A percentile compares a stretch with the other conserved stretches of the same genome.
Conservation (phyloP, 2,888 invertebrate genomes). For the Volucella zonaria region DNA sequence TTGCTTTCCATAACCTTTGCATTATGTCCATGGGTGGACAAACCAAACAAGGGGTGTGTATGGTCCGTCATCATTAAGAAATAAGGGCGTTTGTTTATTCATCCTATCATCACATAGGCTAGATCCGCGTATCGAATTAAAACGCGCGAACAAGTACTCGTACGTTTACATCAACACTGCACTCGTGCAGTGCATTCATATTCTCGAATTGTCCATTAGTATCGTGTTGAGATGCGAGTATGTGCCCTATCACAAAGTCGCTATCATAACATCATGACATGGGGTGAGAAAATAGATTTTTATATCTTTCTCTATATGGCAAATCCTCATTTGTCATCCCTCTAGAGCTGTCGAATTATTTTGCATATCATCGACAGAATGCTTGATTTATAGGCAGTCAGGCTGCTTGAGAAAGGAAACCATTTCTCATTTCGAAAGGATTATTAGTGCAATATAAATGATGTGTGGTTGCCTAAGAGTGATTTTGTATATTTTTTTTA, state of each 20-base stretch:
- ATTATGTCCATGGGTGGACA: constrained; percentile 48
- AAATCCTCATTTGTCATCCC: constrained; percentile 56
- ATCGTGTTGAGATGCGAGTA: constrained; percentile 14
- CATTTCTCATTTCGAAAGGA: constrained; percentile 32
- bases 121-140: constrained; percentile 55
- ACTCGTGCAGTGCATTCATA: neutral
- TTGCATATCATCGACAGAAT: constrained; percentile 60
- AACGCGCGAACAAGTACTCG: constrained; percentile 62
- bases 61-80: constrained; percentile 61
- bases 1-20: constrained; percentile 46
- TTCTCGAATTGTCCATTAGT: constrained; percentile 43
- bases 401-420: neutral
- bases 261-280: neutral
- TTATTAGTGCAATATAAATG: constrained; percentile 26
- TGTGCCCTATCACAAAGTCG: constrained; percentile 27
- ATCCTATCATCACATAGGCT: constrained; percentile 29
- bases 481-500: neutral
- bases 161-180: neutral
- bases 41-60: constrained; percentile 29
- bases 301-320: constrained; percentile 9
- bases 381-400: constrained; percentile 44
- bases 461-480: neutral
- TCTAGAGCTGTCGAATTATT: constrained; percentile 49
- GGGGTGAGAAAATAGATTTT: constrained; percentile 39
- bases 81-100: constrained; percentile 55